Percentiles rank a stretch among this genome's conserved stretches.
Evolutionary conservation across 2,888 invertebrate species (phyloP).

Genomic region (Protonemura montana): DNA sequence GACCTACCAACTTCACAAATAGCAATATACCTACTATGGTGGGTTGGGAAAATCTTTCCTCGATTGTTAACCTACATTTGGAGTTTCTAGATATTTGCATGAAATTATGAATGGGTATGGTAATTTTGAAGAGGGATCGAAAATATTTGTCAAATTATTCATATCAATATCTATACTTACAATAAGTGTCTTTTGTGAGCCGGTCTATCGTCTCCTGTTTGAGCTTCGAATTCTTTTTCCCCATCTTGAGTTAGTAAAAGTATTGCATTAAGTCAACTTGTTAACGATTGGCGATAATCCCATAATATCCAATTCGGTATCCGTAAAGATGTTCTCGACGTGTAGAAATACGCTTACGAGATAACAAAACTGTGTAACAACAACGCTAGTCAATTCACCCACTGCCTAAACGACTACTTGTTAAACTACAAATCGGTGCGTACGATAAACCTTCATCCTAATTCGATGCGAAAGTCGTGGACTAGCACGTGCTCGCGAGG

Average conservation of each 20-base stretch:
- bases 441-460: background rate
- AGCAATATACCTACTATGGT: background rate
- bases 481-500: background rate
- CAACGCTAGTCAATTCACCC: background rate
- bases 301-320: slow-evolving; percentile 13
- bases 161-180: slow-evolving; percentile 68
- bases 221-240: slow-evolving; percentile 95
- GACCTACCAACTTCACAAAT: background rate
- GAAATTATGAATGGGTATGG: no score
- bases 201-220: slow-evolving; percentile 94
- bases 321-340: background rate
- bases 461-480: background rate
- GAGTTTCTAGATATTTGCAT: background rate
- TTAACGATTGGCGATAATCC: slow-evolving; percentile 17
- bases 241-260: slow-evolving; percentile 67
- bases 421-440: background rate
- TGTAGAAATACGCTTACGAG: background rate
- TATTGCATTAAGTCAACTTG: slow-evolving; percentile 19
- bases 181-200: slow-evolving; percentile 91
- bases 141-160: no score
- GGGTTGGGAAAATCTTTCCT: background rate
- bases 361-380: background rate
- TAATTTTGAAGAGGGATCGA: no score
- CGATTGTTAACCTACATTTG: background rate
- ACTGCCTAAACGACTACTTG: background rate